Evolutionary conservation across 2,888 invertebrate genomes (phyloP), one percentile per base, ranked within the genome.

Genomic region (Drosophila mimica): DNA sequence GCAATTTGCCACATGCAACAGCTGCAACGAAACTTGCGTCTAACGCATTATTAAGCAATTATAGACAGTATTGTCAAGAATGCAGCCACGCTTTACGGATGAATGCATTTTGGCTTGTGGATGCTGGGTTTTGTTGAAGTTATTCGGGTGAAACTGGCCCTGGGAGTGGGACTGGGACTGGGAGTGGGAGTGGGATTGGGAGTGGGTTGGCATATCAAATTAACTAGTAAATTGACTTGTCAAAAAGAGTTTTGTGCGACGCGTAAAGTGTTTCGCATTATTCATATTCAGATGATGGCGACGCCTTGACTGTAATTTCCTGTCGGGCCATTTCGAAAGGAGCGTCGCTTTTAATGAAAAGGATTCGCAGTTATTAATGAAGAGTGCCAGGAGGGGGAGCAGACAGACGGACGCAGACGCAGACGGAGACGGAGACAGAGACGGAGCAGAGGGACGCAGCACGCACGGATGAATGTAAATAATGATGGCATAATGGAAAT

Each of bases 181-280:
- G 15, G 2, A 15, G 3, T 36, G 36, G 36, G 17, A 7, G 5
- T 36, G 15, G 15, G 6, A 15, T 2, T 36, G 36, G 36, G 17
- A 7, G 34, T 20, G 57, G 28, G 43, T 60, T 52, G 65, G 82
- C 84, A 89, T 86, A 90, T 86, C 83, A 90, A 91, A 91, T 91
- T 90, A 91, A 85, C 82, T 86, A 81, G 78, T 79, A 86, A 91
- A 91, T 91, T 91, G 91, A 91, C 88, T 91, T 92, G 91, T 90
- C 82, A 86, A 90, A 83, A 80, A 80, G 65, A 81, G 67, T 74
- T 72, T 70, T 58, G 60, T 65, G 59, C 43, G n/a, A 38, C 25
- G 36, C 34, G 59, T 9, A 59, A 72, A 72, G 70, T 46, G 74
- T 52, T 63, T 74, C 70, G 60, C 75, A 77, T 79, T 74, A 76